phyloP scores from a whole-genome alignment of 2,888 invertebrate genomes.

The Helleia helle region DNA sequence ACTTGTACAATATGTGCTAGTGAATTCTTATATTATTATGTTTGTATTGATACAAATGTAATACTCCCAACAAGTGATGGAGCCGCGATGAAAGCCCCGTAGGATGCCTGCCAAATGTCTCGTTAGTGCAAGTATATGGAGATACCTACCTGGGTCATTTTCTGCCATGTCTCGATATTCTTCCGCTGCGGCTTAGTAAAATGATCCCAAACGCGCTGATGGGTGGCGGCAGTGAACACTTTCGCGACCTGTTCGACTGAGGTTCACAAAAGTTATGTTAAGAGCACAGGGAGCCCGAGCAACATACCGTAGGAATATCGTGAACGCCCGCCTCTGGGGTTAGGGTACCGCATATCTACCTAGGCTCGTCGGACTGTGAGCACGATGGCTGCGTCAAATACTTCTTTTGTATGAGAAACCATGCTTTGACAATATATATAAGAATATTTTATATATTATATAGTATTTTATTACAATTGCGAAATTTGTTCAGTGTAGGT shows the following conservation, averaged over 20 bases:
- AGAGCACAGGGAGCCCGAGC: constrained; percentile 38
- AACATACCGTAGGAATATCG: constrained; percentile 56
- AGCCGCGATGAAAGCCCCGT: neutral
- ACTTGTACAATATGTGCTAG: no score
- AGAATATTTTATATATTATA: no score
- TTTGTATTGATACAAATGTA: neutral
- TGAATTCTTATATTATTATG: no score
- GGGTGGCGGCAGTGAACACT: constrained; percentile 95
- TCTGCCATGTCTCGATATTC: constrained; percentile 98
- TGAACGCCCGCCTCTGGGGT: constrained; percentile 31
- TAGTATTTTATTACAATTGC: no score
- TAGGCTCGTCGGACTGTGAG: constrained; percentile 23
- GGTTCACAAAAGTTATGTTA: constrained; percentile 64
- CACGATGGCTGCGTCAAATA: constrained; percentile 8
- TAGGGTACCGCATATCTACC: constrained; percentile 30
- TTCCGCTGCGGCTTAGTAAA: constrained; percentile 99
- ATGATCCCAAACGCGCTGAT: constrained; percentile 99
- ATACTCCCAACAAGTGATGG: neutral
- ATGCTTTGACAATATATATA: constrained; percentile 26
- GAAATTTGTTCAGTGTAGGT: no score
- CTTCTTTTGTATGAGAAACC: constrained; percentile 6
- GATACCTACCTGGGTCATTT: constrained; percentile 88
- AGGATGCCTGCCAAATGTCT: neutral
- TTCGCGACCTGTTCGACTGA: constrained; percentile 99
- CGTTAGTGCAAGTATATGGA: neutral